Evolutionary conservation across 1,140 invertebrate species (phyloP).

Genomic region (Samia ricini): DNA sequence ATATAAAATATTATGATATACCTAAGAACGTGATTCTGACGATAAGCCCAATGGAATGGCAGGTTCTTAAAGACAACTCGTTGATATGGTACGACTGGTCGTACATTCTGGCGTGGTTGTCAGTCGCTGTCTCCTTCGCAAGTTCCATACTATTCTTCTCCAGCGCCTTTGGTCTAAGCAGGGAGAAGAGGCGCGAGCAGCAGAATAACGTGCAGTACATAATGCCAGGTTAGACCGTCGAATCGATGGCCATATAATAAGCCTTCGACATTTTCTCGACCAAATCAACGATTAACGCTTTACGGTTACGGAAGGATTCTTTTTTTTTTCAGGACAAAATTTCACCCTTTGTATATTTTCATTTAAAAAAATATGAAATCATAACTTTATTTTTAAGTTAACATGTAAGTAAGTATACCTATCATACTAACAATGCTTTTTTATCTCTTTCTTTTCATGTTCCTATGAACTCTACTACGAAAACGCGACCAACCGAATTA

Average conservation of each 20-base stretch:
- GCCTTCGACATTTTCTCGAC: conserved; percentile 1
- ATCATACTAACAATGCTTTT: conserved; percentile 76
- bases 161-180: conserved; percentile 86
- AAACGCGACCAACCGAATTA: conserved; percentile 54
- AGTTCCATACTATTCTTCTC: conserved; percentile 89
- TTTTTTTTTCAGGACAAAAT: conserved; percentile 7
- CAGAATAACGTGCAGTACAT: conserved; percentile 91
- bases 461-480: conserved; percentile 72
- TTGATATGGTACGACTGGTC: conserved; percentile 89
- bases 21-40: not conserved
- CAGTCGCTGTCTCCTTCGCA: conserved; percentile 85
- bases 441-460: conserved; percentile 79
- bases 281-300: conserved; percentile 55
- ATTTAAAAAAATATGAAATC: not conserved
- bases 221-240: conserved; percentile 86
- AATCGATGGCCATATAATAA: conserved; percentile 44
- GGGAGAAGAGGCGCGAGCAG: conserved; percentile 83
- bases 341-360: conserved; percentile 10
- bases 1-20: no score
- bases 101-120: conserved; percentile 90
- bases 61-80: conserved; percentile 86
- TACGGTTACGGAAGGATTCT: conserved; percentile 48
- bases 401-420: conserved; percentile 34
- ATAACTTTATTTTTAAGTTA: conserved; percentile 38
- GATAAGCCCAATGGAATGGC: conserved; percentile 16